phyloP scores from a whole-genome alignment of 2,113 vertebrate genomes.

The Echinops telfairi region DNA sequence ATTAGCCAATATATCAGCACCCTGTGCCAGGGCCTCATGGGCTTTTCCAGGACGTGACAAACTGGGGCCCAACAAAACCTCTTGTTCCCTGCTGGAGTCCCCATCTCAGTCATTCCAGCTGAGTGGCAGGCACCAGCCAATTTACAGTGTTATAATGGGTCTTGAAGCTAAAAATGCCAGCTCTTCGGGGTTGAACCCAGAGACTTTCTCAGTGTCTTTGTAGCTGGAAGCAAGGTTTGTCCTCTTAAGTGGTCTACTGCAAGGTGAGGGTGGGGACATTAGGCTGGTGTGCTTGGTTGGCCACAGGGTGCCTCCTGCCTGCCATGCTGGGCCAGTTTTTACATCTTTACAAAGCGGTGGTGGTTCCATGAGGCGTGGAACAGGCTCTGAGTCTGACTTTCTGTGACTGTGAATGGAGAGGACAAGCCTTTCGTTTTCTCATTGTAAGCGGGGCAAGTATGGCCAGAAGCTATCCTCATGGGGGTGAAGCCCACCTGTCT shows the following conservation, averaged over 20 bases:
- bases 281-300: background rate
- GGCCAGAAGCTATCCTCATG: background rate
- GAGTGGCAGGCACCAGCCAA: background rate
- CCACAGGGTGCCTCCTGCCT: accelerated
- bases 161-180: background rate
- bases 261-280: too few species aligned
- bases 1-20: constrained; percentile 75
- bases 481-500: background rate
- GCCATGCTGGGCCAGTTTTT: background rate
- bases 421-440: background rate
- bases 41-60: constrained; percentile 29
- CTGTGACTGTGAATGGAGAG: background rate
- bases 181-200: background rate
- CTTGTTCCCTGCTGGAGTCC: background rate
- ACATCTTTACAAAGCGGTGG: background rate
- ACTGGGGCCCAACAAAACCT: background rate
- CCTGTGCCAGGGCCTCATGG: constrained; percentile 57
- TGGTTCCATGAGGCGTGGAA: background rate
- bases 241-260: background rate
- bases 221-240: background rate
- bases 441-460: background rate
- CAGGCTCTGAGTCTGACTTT: background rate
- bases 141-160: background rate
- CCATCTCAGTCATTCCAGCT: background rate
- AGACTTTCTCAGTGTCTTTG: background rate